phyloP scores from a whole-genome alignment of 1,140 invertebrate genomes.

The Cheumatopsyche charites region DNA sequence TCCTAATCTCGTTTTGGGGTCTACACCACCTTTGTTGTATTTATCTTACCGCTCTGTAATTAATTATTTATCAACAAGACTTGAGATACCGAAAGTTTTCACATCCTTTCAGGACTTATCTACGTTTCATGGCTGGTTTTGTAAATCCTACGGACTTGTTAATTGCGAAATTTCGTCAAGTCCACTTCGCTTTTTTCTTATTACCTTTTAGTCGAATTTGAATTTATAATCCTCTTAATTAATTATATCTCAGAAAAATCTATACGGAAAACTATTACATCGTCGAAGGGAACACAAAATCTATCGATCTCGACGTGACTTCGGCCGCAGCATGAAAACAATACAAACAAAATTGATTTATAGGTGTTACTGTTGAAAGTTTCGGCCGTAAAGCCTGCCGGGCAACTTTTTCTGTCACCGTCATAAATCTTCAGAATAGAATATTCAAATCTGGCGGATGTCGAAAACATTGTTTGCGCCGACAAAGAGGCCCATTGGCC shows the following conservation, averaged over 20 bases:
- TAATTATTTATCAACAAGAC: conserved; percentile 36
- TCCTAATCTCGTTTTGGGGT: conserved; percentile 35
- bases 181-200: neutral
- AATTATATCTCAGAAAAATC: neutral
- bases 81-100: conserved; percentile 31
- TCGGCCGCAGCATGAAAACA: conserved; percentile 19
- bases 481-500: conserved; percentile 23
- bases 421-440: conserved; percentile 33
- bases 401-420: conserved; percentile 36
- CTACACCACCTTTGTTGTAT: conserved; percentile 33
- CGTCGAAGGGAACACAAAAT: conserved; percentile 21
- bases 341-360: conserved; percentile 36
- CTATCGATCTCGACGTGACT: conserved; percentile 24
- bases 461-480: conserved; percentile 33
- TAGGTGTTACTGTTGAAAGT: conserved; percentile 30
- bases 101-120: conserved; percentile 28
- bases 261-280: conserved; percentile 1
- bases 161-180: neutral
- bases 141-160: neutral
- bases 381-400: conserved; percentile 25
- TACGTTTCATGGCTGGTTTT: conserved; percentile 24
- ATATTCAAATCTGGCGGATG: conserved; percentile 33
- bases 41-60: conserved; percentile 35
- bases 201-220: neutral
- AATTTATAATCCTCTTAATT: neutral